phyloP scores from a whole-genome alignment of 2,888 invertebrate genomes.

The Eremobia ochroleuca region DNA sequence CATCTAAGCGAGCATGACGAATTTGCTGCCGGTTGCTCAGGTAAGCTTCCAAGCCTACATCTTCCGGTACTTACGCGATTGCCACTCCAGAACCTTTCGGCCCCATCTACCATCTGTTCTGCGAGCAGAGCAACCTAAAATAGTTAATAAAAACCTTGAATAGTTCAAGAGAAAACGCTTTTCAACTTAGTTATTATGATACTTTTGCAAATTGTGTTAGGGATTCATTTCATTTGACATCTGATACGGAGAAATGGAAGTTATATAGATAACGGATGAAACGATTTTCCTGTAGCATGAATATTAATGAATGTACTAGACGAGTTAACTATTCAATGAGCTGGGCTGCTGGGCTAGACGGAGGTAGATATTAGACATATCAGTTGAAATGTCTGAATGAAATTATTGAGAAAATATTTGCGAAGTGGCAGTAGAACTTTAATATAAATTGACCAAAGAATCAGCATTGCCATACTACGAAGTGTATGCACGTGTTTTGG shows the following conservation, averaged over 20 bases:
- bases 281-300: constrained; percentile 49
- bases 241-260: constrained; percentile 21
- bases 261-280: constrained; percentile 33
- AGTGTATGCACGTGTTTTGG: too few relatives aligned
- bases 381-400: not conserved
- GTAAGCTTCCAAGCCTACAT: not conserved
- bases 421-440: not conserved
- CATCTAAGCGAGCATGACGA: too few relatives aligned
- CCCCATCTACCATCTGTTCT: not conserved
- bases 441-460: too few relatives aligned
- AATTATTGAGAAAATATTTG: not conserved
- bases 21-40: too few relatives aligned
- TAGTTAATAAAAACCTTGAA: not conserved
- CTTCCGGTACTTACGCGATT: too few relatives aligned
- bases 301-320: constrained; percentile 48
- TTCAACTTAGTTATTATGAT: not conserved
- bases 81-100: too few relatives aligned
- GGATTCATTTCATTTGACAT: constrained; percentile 34
- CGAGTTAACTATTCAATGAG: constrained; percentile 46
- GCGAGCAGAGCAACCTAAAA: not conserved
- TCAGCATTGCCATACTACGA: too few relatives aligned
- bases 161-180: constrained; percentile 10
- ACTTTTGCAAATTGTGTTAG: not conserved
- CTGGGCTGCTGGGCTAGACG: not conserved
- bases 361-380: not conserved